Evolutionary conservation across 2,797 vertebrate species (phyloP).

Genomic region (Enteromius viviparus): DNA sequence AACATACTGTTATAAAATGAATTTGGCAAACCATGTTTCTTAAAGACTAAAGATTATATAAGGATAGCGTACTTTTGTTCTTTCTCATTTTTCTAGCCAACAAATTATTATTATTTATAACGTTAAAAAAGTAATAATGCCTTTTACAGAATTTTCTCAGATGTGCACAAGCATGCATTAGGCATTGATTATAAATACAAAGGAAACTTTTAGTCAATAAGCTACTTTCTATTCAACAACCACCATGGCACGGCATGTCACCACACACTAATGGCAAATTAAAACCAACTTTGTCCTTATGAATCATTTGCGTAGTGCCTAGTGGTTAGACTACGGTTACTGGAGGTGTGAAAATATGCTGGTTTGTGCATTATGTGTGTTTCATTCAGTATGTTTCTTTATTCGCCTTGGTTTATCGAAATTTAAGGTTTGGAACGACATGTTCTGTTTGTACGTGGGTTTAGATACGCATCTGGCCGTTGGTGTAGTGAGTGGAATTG

Average conservation of each 20-base stretch:
- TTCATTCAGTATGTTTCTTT: constrained; percentile 76
- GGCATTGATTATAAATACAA: neutral
- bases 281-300: constrained; percentile 7
- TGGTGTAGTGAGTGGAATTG: constrained; percentile 79
- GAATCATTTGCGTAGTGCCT: constrained; percentile 18
- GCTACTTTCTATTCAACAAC: neutral
- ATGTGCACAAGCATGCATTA: neutral
- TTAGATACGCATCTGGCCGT: constrained; percentile 79
- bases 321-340: neutral
- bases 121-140: neutral
- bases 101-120: neutral
- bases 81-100: neutral
- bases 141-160: neutral
- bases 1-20: neutral
- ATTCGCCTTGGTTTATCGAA: constrained; percentile 86
- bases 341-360: neutral
- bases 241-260: neutral
- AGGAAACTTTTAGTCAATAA: constrained; percentile 6
- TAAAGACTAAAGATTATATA: neutral
- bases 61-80: neutral
- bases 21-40: neutral
- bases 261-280: constrained; percentile 2
- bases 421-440: no score
- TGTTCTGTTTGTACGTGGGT: constrained; percentile 79
- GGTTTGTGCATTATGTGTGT: constrained; percentile 3